Evolutionary conservation across 2,888 invertebrate genomes (phyloP), one percentile per base, ranked within the genome.

Genomic region (Loripinus fragilis): DNA sequence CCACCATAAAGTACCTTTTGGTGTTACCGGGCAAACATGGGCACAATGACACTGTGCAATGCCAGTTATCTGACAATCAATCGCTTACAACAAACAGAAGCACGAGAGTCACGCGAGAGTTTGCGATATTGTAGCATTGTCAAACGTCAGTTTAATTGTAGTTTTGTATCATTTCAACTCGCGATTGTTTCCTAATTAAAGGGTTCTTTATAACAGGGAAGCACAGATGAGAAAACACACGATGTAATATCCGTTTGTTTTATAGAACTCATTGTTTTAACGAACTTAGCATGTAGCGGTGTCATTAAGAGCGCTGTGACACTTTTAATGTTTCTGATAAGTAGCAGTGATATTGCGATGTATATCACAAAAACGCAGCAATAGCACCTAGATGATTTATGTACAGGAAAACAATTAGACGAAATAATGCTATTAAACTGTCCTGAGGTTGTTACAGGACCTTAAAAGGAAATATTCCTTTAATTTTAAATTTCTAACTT

Each of bases 321-420:
- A 60, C 60, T 60, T 60, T 60, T 42, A 67, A 67, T 45, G 67
- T 41, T 23, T 7, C 41, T 42, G 67, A 67, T 67, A 67, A 41
- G 20, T 60, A 33, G 7, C 60, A 30, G 60, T 5, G 60, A 60
- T 60, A 60, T 30, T 17, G 33, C 33, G 60, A 60, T 60, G 7
- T 3, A 23, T 42, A 67, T 67, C 67, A 23, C 67, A 23, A n/a
- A 67, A 67, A 67, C 17, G 23, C 20, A 28, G 67, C 67, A 67
- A 67, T 67, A 30, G 60, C 15, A 23, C 33, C 23, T 2, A 25
- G 28, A 67, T 67, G 67, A 67, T 67, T 67, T 67, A 67, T 45
- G 33, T 23, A 41, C 69, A 50, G 78, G 81, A 81, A 81, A 76
- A 72, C 78, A 78, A 81, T 81, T 81, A 81, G 70, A 15, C 35